These are phyloP conservation scores for Neodiprion virginianus DNA, from an alignment of 1,140 invertebrate species.

Conservation along the genomic window DNA sequence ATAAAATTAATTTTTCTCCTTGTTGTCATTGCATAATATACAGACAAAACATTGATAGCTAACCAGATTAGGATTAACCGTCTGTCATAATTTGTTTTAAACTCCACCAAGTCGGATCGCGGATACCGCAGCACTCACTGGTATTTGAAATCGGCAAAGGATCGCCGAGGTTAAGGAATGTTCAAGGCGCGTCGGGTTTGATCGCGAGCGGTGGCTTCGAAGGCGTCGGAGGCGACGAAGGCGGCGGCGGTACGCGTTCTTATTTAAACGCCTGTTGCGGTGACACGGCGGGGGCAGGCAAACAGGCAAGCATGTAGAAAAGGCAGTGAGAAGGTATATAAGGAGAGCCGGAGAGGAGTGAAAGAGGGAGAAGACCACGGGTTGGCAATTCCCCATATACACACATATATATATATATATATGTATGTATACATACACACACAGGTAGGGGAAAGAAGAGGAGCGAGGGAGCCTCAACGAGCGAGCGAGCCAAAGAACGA, in stretches of 20 bases:
- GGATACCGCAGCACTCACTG: neutral
- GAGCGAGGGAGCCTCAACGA: neutral
- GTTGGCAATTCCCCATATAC: too few species aligned
- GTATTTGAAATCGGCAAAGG: neutral
- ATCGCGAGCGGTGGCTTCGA: neutral
- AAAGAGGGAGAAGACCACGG: too few species aligned
- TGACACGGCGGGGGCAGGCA: neutral
- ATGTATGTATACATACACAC: neutral
- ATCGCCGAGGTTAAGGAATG: neutral
- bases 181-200: neutral
- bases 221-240: too few species aligned
- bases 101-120: neutral
- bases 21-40: too few species aligned
- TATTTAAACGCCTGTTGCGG: neutral
- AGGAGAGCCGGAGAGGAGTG: too few species aligned
- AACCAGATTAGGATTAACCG: too few species aligned
- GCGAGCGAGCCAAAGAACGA: neutral
- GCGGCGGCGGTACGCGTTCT: neutral
- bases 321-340: too few species aligned
- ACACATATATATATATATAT: too few species aligned
- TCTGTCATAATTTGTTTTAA: too few species aligned
- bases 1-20: too few species aligned
- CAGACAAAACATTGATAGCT: too few species aligned
- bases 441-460: neutral
- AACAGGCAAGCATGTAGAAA: too few species aligned